Base-by-base conservation (phyloP, 2,797 vertebrate genomes). In the Spondyliosoma cantharus region DNA sequence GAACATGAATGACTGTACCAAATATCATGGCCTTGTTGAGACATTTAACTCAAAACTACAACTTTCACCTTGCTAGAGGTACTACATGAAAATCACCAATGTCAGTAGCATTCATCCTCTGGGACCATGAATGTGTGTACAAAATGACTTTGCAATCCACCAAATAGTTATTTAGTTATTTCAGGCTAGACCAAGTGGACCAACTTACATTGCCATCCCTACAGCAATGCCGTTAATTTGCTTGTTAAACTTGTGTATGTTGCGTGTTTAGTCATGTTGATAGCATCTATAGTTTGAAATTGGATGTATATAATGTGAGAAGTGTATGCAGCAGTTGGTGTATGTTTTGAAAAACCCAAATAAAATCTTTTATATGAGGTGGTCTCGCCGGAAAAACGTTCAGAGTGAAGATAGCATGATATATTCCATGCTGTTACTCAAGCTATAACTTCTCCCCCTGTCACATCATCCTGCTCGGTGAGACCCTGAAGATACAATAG, bases 401-500 rank as follows among this genome's bases (percentile, higher is more conserved):
- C 50, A 14, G 61, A 71, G 68, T 37, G 59, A 76, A 74, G 54
- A 83, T 48, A 68, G 66, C 7, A 37, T 76, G 56, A 82, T 79
- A 4, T 56, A 80, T 74, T 76, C 49, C 37, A 49, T 15, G 3
- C 48, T 54, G 49, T 57, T 71, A 70, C 62, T 76, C 27, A 50
- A 24, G 71, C 65, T 49, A n/a, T 70, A 82, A 80, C 68, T 80
- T 63, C 57, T 63, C 71, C 46, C 56, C 45, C 13, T 48, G 20
- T 66, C 63, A 0, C 24, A 53, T 83, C 60, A n/a, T 69, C 29
- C 49, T 15, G 25, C 74, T 57, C 59, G 53, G 5, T 16, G 42
- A 68, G 45, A 76, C 80, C 80, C 65, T 64, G 67, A 72, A 84
- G 80, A 65, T 43, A 72, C 70, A 53, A 77, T 46, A 67, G 67